A percentile compares a stretch with the other conserved stretches of the same genome.
These are phyloP conservation scores for Sarcophaga caerulescens DNA, from an alignment of 2,888 invertebrate species.

Conservation along the genomic window DNA sequence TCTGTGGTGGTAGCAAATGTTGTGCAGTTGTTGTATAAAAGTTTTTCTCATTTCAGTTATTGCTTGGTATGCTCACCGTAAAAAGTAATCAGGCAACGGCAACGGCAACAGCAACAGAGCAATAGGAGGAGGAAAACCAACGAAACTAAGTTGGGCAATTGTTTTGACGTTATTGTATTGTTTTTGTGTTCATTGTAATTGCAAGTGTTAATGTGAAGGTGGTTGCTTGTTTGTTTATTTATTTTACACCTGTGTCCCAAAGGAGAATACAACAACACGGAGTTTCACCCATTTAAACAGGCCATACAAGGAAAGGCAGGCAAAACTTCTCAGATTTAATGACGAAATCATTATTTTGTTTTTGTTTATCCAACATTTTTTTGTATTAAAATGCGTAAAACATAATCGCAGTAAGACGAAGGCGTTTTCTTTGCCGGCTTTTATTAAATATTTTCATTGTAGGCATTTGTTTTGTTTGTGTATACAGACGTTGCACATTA, in stretches of 20 bases:
- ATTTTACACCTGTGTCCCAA: slow-evolving; percentile 66
- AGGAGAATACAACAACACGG: background rate
- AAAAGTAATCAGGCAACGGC: slow-evolving; percentile 56
- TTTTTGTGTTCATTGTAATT: slow-evolving; percentile 1
- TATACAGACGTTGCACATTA: slow-evolving; percentile 4
- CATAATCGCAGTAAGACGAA: slow-evolving; percentile 67
- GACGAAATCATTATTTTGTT: slow-evolving; percentile 73
- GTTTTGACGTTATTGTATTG: slow-evolving; percentile 48
- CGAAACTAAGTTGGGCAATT: slow-evolving; percentile 62
- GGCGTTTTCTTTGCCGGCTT: slow-evolving; percentile 11
- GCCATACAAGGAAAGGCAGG: slow-evolving; percentile 17
- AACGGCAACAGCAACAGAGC: too few species aligned
- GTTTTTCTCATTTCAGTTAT: slow-evolving; percentile 10
- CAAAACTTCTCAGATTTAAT: slow-evolving; percentile 69
- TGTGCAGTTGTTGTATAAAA: slow-evolving; percentile 43
- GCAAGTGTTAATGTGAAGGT: slow-evolving; percentile 11
- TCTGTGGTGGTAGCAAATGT: background rate
- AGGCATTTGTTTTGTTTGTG: slow-evolving; percentile 29
- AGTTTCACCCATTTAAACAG: slow-evolving; percentile 33
- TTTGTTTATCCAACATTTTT: background rate
- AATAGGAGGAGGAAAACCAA: background rate
- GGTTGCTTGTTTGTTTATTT: slow-evolving; percentile 37
- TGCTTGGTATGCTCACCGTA: slow-evolving; percentile 44
- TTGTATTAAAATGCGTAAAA: slow-evolving; percentile 73
- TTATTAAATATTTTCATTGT: background rate